Conservation (phyloP, 2,113 vertebrate species). For the Perca flavescens region DNA sequence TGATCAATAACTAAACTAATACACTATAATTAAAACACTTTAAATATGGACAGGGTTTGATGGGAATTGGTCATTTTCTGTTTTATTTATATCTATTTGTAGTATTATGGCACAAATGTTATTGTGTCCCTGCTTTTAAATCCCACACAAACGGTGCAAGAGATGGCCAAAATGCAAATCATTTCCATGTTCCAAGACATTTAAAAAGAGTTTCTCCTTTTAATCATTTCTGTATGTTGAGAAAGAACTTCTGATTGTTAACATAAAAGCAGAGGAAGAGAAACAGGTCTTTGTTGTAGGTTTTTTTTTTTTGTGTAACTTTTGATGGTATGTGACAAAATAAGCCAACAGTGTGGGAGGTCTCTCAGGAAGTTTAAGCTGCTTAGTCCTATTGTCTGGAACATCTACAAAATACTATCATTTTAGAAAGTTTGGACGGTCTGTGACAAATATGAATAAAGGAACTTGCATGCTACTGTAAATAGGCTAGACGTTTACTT, state of each 20-base stretch:
- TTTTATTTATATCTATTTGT: conserved; percentile 11
- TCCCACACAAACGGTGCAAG: not conserved
- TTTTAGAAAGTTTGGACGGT: conserved; percentile 63
- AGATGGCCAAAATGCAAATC: not conserved
- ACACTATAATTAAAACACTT: conserved; percentile 3
- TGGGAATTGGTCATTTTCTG: not conserved
- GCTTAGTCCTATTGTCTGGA: conserved; percentile 22
- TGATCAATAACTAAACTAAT: not conserved
- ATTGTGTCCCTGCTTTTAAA: conserved; percentile 6
- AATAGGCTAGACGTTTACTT: too few relatives aligned
- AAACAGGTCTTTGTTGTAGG: conserved; percentile 28
- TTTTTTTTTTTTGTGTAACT: conserved; percentile 28
- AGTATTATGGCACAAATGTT: conserved; percentile 2
- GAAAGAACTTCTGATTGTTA: conserved; percentile 17
- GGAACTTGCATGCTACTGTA: too few relatives aligned
- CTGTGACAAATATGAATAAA: conserved; percentile 42
- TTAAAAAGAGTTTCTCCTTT: conserved; percentile 20
- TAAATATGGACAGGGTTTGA: not conserved
- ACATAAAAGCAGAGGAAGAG: conserved; percentile 32
- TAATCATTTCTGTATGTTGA: conserved; percentile 20
- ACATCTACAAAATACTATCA: conserved; percentile 47
- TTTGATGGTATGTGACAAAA: conserved; percentile 54
- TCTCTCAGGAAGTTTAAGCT: conserved; percentile 56
- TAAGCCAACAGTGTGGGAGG: conserved; percentile 41
- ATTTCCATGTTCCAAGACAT: conserved; percentile 1